Evolutionary conservation across 2,888 invertebrate species (phyloP), one percentile per base, ranked within the genome.

Genomic region (Troglohyphantes excavatus): DNA sequence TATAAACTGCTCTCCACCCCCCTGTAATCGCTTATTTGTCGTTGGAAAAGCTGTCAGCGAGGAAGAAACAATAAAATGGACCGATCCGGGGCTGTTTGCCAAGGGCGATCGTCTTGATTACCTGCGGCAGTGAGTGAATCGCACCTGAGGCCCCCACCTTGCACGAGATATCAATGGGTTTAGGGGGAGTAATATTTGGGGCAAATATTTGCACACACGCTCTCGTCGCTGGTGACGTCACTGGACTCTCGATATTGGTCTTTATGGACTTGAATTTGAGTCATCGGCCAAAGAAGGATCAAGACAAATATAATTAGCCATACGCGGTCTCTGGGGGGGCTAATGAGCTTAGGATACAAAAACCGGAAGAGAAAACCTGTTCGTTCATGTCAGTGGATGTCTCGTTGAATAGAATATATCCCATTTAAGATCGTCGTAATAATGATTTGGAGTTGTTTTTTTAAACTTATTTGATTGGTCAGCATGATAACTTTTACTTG

Each of bases 151-250:
- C 70, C 87, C 82, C 76, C 53, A 46, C 86, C 84, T 75, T 65
- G 68, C 68, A 17, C 27, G 26, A 67, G 82, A 89, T 89, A 89
- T 89, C 88, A 89, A 89, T 89, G 82, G 82, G 88, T 82, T 89
- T 82, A 82, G 88, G 82, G 82, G 88, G 70, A 82, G 88, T 82
- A 89, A 82, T 89, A 89, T 89, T 89, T 76, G 82, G 88, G 43
- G 82, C 82, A 89, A 89, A 89, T 89, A 89, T 89, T 89, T 89
- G 88, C 82, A 75, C 88, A 89, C 88, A 89, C 75, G 88, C 88
- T 89, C 61, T 83, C 76, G 29, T 59, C 29, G 63, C 59, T 82
- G 63, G 68, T 89, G 88, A 89, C 88, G 88, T 89, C 88, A 89
- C 39, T 19, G 59, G 81, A 82, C 88, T 82, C 81, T 67, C 73